Conservation (phyloP, 1,140 invertebrate species). For the Hyphantria cunea region DNA sequence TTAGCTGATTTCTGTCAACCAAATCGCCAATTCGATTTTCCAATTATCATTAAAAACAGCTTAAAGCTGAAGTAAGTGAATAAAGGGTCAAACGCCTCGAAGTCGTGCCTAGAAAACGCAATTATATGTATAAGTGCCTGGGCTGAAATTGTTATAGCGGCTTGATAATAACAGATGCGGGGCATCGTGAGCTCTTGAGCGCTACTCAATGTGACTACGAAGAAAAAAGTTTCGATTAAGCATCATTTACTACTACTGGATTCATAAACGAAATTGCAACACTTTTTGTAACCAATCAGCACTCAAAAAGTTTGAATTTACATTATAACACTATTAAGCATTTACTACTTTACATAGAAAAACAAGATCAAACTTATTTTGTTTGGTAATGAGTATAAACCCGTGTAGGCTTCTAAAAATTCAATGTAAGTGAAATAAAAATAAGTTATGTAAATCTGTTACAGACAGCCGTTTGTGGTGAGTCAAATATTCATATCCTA, state of each 20-base stretch:
- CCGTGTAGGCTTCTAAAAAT: too few species aligned
- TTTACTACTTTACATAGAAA: constrained; percentile 10
- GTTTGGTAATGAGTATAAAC: too few species aligned
- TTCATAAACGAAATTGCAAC: constrained; percentile 2
- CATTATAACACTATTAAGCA: constrained; percentile 17
- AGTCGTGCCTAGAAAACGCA: constrained; percentile 76
- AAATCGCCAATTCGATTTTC: too few species aligned
- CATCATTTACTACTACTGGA: neutral
- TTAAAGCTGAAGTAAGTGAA: constrained; percentile 42
- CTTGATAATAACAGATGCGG: constrained; percentile 66
- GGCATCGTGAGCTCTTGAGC: constrained; percentile 52
- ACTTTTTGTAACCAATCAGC: neutral
- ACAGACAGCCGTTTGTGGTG: neutral
- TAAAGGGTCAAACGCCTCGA: constrained; percentile 67
- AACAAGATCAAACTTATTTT: constrained; percentile 8
- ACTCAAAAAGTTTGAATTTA: constrained; percentile 7
- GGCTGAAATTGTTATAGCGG: constrained; percentile 68
- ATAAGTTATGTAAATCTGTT: too few species aligned
- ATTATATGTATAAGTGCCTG: constrained; percentile 75
- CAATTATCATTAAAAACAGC: too few species aligned
- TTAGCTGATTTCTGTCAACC: too few species aligned
- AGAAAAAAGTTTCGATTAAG: constrained; percentile 5
- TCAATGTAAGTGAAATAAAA: too few species aligned
- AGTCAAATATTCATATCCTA: too few species aligned
- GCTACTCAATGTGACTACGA: constrained; percentile 25